Evolutionary conservation across 1,140 invertebrate genomes (phyloP).

Genomic region (Leucophenga varia): DNA sequence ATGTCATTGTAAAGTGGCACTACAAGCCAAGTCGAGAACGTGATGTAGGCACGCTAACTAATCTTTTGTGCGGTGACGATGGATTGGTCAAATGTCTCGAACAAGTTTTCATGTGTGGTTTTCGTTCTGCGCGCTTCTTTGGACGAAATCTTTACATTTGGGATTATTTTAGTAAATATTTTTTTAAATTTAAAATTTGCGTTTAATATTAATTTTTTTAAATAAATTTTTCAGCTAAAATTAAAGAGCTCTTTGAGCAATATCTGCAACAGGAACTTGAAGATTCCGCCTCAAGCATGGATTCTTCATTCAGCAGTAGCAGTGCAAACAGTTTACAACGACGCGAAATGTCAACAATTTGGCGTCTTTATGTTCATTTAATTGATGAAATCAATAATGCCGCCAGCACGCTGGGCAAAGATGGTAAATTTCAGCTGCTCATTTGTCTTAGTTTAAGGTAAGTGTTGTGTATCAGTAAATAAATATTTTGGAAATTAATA

Average conservation of each 20-base stretch:
- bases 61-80: constrained; percentile 90
- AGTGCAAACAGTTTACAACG: constrained; percentile 57
- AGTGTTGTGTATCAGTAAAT: too few relatives aligned
- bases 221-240: constrained; percentile 67
- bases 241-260: constrained; percentile 83
- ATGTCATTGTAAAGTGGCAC: constrained; percentile 96
- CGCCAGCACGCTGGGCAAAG: constrained; percentile 88
- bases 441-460: constrained; percentile 78
- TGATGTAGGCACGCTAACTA: constrained; percentile 85
- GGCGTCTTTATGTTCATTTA: constrained; percentile 76
- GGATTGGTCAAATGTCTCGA: constrained; percentile 92
- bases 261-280: constrained; percentile 65
- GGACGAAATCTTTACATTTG: constrained; percentile 94
- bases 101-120: constrained; percentile 91
- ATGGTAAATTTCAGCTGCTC: constrained; percentile 97
- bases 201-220: not conserved
- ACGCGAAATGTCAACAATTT: constrained; percentile 66
- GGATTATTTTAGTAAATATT: constrained; percentile 91
- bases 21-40: constrained; percentile 76
- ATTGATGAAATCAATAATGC: constrained; percentile 82
- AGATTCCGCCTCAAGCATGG: constrained; percentile 51
- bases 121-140: constrained; percentile 89
- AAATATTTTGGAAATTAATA: too few relatives aligned
- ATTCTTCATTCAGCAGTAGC: constrained; percentile 51
- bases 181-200: not conserved